These are phyloP conservation scores for Berghia stephanieae DNA, from an alignment of 1,140 invertebrate species.

Conservation along the genomic window DNA sequence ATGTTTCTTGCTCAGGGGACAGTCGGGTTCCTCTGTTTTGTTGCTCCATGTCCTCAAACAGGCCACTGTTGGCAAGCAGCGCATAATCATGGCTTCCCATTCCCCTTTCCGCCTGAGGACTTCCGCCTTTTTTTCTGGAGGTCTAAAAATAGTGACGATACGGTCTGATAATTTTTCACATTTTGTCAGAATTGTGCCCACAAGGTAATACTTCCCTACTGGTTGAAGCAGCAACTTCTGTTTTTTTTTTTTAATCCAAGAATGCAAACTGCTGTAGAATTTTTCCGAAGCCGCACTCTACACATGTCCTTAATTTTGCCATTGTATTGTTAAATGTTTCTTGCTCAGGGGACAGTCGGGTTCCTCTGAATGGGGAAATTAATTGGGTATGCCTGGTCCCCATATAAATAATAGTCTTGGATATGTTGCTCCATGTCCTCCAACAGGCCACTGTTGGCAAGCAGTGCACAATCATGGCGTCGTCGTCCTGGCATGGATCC, in stretches of 20 bases:
- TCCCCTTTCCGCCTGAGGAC: too few species aligned
- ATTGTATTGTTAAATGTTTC: conserved; percentile 25
- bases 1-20: conserved; percentile 13
- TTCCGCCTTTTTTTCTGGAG: too few species aligned
- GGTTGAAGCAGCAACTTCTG: conserved; percentile 21
- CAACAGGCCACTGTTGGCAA: conserved; percentile 24
- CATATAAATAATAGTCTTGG: conserved; percentile 26
- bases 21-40: conserved; percentile 17
- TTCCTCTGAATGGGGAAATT: conserved; percentile 15
- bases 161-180: neutral
- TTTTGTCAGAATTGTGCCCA: conserved; percentile 8
- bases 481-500: conserved; percentile 21
- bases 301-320: neutral
- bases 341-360: conserved; percentile 17
- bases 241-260: conserved; percentile 15
- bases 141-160: too few species aligned
- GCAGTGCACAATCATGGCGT: too few species aligned
- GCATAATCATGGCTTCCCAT: too few species aligned
- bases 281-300: conserved; percentile 18
- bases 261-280: neutral
- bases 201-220: conserved; percentile 15
- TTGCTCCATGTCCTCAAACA: conserved; percentile 14
- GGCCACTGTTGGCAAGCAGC: conserved; percentile 22
- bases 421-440: conserved; percentile 13
- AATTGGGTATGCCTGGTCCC: conserved; percentile 30